Evolutionary conservation across 2,888 invertebrate species (phyloP).

Genomic region (Alitta virens): DNA sequence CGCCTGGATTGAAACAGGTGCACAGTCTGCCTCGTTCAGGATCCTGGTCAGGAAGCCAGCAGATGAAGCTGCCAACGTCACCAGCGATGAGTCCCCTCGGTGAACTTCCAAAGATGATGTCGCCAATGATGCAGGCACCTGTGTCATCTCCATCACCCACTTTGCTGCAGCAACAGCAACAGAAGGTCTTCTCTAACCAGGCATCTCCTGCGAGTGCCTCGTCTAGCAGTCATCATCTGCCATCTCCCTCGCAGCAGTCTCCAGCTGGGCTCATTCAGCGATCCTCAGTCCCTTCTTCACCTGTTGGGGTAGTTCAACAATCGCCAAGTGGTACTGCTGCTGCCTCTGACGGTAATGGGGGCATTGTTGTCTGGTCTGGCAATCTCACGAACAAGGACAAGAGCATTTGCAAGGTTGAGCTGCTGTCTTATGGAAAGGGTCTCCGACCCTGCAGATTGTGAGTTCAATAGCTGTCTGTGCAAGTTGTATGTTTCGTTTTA

Average conservation of each 20-base stretch:
- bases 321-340: conserved; percentile 9
- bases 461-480: neutral
- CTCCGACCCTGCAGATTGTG: conserved; percentile 16
- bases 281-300: neutral
- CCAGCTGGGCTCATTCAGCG: neutral
- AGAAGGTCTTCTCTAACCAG: too few species aligned
- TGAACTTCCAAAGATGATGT: neutral
- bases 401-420: conserved; percentile 13
- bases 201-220: neutral
- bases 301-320: neutral
- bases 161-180: too few species aligned
- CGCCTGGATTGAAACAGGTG: too few species aligned
- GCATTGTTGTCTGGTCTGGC: conserved; percentile 20
- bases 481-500: neutral
- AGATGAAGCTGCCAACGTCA: too few species aligned
- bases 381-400: conserved; percentile 7
- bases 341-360: neutral
- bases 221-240: neutral
- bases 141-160: neutral
- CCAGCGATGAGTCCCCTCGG: neutral
- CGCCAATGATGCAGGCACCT: neutral
- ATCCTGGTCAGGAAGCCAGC: too few species aligned
- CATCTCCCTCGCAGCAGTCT: neutral
- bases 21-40: too few species aligned
- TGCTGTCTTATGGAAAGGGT: conserved; percentile 11